Evolutionary conservation across 2,797 vertebrate genomes (phyloP).

Genomic region (Neoniphon sammara): DNA sequence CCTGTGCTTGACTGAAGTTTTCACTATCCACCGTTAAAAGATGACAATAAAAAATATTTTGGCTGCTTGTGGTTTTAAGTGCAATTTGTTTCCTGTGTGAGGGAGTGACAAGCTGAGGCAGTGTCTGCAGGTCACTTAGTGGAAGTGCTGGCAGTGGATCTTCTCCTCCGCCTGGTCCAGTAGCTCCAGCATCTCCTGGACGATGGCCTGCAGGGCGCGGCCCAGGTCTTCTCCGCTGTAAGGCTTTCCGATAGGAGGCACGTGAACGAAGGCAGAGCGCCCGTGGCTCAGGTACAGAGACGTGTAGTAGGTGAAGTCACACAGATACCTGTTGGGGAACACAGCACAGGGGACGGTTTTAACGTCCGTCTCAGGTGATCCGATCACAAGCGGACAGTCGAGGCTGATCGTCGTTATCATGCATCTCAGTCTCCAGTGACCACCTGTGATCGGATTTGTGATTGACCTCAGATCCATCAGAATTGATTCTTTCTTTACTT

Average conservation of each 20-base stretch:
- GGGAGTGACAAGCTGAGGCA: slow-evolving; percentile 64
- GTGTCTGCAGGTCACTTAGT: slow-evolving; percentile 75
- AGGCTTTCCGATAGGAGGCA: slow-evolving; percentile 91
- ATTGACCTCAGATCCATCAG: no score
- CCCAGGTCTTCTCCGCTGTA: slow-evolving; percentile 91
- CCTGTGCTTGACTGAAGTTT: slow-evolving; percentile 21
- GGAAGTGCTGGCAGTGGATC: slow-evolving; percentile 82
- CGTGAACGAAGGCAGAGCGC: slow-evolving; percentile 91
- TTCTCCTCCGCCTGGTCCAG: slow-evolving; percentile 84
- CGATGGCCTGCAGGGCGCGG: slow-evolving; percentile 86
- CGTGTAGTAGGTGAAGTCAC: slow-evolving; percentile 95
- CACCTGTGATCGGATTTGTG: no score
- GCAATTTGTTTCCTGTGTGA: slow-evolving; percentile 71
- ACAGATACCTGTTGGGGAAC: slow-evolving; percentile 87
- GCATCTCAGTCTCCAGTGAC: no score
- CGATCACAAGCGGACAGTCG: no score
- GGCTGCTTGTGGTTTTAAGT: slow-evolving; percentile 77
- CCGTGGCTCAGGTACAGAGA: slow-evolving; percentile 91
- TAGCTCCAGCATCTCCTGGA: slow-evolving; percentile 88
- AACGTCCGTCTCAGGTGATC: no score
- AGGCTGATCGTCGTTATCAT: no score
- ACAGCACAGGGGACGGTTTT: not conserved
- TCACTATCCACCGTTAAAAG: slow-evolving; percentile 27
- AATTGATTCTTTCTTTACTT: no score
- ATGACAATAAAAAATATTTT: slow-evolving; percentile 42